Evolutionary conservation across 2,797 vertebrate genomes (phyloP).

Genomic region (Esox lucius): DNA sequence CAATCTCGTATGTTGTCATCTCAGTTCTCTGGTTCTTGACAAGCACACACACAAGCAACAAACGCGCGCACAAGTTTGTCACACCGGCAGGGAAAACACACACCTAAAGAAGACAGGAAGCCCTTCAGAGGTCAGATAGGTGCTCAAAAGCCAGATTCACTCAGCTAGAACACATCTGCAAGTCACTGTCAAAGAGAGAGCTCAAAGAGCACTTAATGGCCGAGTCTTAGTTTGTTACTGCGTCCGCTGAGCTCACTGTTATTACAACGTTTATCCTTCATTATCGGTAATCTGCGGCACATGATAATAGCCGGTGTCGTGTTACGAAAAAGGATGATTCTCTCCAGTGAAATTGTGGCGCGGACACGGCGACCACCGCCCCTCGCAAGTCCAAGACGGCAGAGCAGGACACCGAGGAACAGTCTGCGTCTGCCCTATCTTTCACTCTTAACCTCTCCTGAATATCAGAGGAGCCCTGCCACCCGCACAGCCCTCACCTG

Average conservation of each 20-base stretch:
- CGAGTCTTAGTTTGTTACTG: neutral
- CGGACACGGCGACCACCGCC: no score
- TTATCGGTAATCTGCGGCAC: constrained; percentile 6
- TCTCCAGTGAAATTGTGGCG: neutral
- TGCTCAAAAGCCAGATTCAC: neutral
- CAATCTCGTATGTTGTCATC: neutral
- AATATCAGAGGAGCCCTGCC: neutral
- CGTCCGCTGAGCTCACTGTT: constrained; percentile 12
- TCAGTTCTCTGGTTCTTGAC: neutral
- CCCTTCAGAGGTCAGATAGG: neutral
- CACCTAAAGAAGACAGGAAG: neutral
- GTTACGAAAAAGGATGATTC: neutral
- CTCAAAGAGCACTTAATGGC: no score
- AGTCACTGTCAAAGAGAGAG: no score
- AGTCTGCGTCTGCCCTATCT: neutral
- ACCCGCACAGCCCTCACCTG: neutral
- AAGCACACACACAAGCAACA: neutral
- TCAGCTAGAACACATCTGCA: neutral
- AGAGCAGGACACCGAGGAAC: neutral
- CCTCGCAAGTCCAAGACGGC: no score
- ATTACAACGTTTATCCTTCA: constrained; percentile 3
- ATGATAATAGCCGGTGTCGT: constrained; percentile 4
- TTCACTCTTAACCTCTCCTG: no score
- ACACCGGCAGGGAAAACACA: neutral
- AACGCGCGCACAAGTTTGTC: no score